Evolutionary conservation across 2,797 vertebrate genomes (phyloP).

Genomic region (Cryptoprocta ferox): DNA sequence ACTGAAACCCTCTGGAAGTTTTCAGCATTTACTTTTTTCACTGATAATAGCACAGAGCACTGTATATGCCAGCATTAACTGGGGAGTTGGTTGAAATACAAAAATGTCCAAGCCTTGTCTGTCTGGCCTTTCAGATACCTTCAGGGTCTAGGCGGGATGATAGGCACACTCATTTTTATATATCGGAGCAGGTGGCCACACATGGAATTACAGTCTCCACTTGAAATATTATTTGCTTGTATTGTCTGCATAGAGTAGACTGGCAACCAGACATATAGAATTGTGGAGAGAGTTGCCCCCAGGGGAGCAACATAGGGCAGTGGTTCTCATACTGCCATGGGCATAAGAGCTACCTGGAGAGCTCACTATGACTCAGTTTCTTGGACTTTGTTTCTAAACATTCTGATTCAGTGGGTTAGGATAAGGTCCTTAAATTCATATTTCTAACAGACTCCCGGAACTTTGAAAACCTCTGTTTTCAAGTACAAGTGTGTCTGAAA

Average conservation of each 20-base stretch:
- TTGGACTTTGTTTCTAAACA: neutral
- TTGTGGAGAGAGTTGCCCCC: neutral
- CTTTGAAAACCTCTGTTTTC: accelerated
- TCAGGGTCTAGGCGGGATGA: neutral
- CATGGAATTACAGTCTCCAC: too few relatives aligned
- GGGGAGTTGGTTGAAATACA: accelerated
- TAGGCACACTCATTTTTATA: neutral
- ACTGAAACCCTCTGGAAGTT: neutral
- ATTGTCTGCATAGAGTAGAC: neutral
- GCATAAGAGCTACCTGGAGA: neutral
- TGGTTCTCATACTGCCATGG: neutral
- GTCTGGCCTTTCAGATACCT: neutral
- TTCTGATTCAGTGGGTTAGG: neutral
- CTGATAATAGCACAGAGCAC: accelerated
- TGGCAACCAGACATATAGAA: neutral
- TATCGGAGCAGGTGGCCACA: neutral
- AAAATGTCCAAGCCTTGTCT: neutral
- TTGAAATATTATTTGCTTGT: neutral
- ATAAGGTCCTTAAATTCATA: neutral
- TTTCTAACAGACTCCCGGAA: neutral
- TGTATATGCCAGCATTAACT: accelerated
- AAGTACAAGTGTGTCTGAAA: neutral
- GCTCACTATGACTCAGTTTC: neutral
- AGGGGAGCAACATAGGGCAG: accelerated
- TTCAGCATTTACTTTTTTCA: neutral